A percentile compares a stretch with the other conserved stretches of the same genome.
phyloP scores from a whole-genome alignment of 2,888 invertebrate genomes.

The Rhagonycha lutea region DNA sequence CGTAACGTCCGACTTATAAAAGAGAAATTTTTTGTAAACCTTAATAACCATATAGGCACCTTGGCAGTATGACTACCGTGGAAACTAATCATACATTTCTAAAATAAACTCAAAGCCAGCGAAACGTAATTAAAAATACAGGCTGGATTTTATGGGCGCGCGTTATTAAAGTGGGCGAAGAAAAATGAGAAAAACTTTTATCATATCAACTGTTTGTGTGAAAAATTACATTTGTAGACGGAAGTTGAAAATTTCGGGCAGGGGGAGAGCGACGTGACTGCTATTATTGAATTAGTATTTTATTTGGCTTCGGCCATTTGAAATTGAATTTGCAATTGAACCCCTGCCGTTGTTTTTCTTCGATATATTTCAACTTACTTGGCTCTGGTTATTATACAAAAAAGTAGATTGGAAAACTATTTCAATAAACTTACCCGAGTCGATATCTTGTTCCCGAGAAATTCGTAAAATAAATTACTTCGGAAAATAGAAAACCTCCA shows the following conservation, averaged over 20 bases:
- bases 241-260: slow-evolving; percentile 34
- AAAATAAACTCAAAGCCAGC: slow-evolving; percentile 36
- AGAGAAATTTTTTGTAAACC: not conserved
- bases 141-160: slow-evolving; percentile 47
- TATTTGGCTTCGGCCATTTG: slow-evolving; percentile 39
- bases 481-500: slow-evolving; percentile 26
- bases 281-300: slow-evolving; percentile 45
- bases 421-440: slow-evolving; percentile 33
- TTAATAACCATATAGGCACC: not conserved
- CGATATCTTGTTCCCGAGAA: slow-evolving; percentile 31
- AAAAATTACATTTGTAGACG: slow-evolving; percentile 48
- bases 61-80: not conserved
- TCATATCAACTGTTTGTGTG: slow-evolving; percentile 48
- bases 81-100: slow-evolving; percentile 26
- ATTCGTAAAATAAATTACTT: slow-evolving; percentile 33
- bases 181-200: slow-evolving; percentile 51
- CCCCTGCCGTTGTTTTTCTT: slow-evolving; percentile 32
- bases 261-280: slow-evolving; percentile 33
- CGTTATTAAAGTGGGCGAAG: slow-evolving; percentile 48
- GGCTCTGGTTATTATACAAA: slow-evolving; percentile 29
- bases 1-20: not conserved
- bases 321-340: slow-evolving; percentile 41
- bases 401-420: slow-evolving; percentile 35
- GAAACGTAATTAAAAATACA: slow-evolving; percentile 50
- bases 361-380: slow-evolving; percentile 30